Evolutionary conservation across 2,113 vertebrate species (phyloP).

Genomic region (Mobula birostris): DNA sequence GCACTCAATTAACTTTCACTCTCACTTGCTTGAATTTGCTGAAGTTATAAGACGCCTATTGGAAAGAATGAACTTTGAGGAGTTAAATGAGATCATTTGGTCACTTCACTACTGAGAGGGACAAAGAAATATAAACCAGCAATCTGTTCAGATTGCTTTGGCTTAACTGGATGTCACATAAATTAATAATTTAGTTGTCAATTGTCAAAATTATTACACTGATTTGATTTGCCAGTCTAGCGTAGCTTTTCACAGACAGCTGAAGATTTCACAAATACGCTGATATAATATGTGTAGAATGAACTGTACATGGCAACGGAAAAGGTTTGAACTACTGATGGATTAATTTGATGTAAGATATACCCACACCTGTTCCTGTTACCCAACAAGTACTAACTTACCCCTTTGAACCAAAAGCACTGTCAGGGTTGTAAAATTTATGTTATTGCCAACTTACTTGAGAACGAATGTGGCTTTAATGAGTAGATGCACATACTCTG

Average conservation of each 20-base stretch:
- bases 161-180: not conserved
- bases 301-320: not conserved
- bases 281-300: not conserved
- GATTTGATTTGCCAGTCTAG: not conserved
- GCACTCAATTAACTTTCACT: not conserved
- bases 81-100: not conserved
- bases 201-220: not conserved
- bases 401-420: not conserved
- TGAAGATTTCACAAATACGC: not conserved
- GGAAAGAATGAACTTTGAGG: not conserved
- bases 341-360: not conserved
- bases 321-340: not conserved
- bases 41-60: not conserved
- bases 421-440: not conserved
- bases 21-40: not conserved
- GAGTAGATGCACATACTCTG: not conserved
- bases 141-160: not conserved
- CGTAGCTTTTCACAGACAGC: not conserved
- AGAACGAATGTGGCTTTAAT: not conserved
- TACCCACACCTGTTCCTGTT: not conserved
- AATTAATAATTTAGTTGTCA: not conserved
- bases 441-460: slow-evolving; percentile 2
- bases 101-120: not conserved
- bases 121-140: not conserved
- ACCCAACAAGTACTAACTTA: not conserved